phyloP scores from a whole-genome alignment of 1,140 invertebrate genomes.

The Polypedilum vanderplanki region DNA sequence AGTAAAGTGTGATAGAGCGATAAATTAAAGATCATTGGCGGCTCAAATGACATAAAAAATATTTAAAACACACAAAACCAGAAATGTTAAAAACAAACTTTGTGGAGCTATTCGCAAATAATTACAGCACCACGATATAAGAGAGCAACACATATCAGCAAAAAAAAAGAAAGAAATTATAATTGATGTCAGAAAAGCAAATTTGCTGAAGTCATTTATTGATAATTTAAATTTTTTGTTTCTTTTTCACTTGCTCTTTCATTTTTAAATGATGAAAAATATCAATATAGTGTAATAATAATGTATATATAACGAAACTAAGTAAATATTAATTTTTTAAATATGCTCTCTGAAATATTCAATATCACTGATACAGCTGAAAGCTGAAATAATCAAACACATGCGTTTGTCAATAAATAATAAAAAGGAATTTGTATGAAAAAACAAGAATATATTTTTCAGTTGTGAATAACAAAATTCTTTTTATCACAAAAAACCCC shows the following conservation, averaged over 20 bases:
- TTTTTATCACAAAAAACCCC: too few relatives aligned
- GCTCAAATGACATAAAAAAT: not conserved
- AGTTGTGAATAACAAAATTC: too few relatives aligned
- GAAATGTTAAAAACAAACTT: not conserved
- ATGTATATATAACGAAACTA: not conserved
- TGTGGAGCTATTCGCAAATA: not conserved
- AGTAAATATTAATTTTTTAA: not conserved
- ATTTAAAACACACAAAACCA: not conserved
- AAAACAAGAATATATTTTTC: too few relatives aligned
- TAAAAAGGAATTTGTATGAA: too few relatives aligned
- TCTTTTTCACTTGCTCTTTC: not conserved
- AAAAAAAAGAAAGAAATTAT: not conserved
- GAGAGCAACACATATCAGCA: not conserved
- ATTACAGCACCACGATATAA: slow-evolving; percentile 8
- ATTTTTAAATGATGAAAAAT: not conserved
- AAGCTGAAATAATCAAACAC: not conserved
- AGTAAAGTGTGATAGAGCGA: not conserved
- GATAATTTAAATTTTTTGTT: not conserved
- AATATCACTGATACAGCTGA: not conserved
- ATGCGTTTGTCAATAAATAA: not conserved
- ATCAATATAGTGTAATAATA: not conserved
- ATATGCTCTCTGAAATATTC: not conserved
- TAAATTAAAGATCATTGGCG: not conserved
- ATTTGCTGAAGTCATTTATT: not conserved
- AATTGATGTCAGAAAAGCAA: not conserved